Evolutionary conservation across 2,113 vertebrate species (phyloP).

Genomic region (Phasianus colchicus): DNA sequence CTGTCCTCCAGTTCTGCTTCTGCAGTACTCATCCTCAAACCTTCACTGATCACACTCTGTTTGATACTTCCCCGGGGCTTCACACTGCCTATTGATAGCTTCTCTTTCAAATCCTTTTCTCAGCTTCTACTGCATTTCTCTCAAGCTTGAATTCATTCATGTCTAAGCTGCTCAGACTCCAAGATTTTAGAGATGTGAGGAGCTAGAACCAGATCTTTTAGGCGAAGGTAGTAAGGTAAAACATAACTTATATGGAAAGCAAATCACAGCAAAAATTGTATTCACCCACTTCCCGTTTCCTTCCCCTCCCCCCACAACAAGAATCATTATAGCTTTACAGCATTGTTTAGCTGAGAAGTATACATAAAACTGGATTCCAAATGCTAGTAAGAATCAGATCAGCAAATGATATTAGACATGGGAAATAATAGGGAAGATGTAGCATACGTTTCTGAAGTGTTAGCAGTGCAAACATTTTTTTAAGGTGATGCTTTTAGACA

Average conservation of each 20-base stretch:
- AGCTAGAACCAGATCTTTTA: neutral
- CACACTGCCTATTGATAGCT: slow-evolving; percentile 36
- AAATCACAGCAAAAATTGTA: neutral
- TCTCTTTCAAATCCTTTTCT: slow-evolving; percentile 38
- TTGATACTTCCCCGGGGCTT: slow-evolving; percentile 10
- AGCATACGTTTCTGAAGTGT: neutral
- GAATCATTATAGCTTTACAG: neutral
- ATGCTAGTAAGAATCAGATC: neutral
- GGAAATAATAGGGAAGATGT: neutral
- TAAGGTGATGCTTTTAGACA: neutral
- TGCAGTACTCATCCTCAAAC: slow-evolving; percentile 15
- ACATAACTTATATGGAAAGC: neutral
- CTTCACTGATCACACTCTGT: slow-evolving; percentile 29
- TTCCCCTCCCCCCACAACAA: no score
- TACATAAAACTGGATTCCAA: neutral
- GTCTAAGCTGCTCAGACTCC: neutral
- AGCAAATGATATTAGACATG: neutral
- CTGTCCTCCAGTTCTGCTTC: slow-evolving; percentile 39
- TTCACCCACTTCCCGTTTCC: neutral
- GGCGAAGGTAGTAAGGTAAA: neutral
- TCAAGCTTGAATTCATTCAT: slow-evolving; percentile 32
- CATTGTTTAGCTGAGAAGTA: neutral
- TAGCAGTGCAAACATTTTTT: neutral
- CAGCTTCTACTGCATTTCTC: slow-evolving; percentile 14
- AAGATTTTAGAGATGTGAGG: slow-evolving; percentile 4